phyloP scores from a whole-genome alignment of 2,888 invertebrate genomes.

The Unio pictorum region DNA sequence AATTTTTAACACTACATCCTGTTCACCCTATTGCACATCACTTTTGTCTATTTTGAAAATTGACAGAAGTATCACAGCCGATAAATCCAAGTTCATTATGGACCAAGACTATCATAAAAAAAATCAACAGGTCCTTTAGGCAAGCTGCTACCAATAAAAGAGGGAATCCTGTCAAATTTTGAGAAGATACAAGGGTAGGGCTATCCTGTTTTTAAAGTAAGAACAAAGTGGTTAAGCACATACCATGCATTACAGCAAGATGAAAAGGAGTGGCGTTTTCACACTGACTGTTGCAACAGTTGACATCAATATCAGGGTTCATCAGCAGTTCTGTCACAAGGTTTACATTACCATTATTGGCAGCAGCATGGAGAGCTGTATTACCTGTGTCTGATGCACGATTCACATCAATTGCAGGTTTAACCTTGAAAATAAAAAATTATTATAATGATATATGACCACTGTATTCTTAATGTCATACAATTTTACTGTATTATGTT shows the following conservation, averaged over 20 bases:
- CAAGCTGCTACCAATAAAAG: too few relatives aligned
- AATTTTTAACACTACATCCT: too few relatives aligned
- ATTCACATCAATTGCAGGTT: constrained; percentile 58
- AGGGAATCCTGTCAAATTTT: too few relatives aligned
- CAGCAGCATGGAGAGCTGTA: constrained; percentile 69
- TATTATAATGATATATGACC: not conserved
- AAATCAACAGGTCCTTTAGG: too few relatives aligned
- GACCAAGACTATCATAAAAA: too few relatives aligned
- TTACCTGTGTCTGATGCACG: constrained; percentile 66
- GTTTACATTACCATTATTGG: constrained; percentile 60
- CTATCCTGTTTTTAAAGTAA: too few relatives aligned
- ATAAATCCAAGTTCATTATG: too few relatives aligned
- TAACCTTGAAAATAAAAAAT: constrained; percentile 39
- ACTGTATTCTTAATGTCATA: not conserved
- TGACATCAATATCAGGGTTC: constrained; percentile 52
- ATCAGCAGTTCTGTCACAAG: constrained; percentile 58
- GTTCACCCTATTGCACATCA: too few relatives aligned
- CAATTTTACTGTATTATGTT: not conserved
- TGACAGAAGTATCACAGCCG: too few relatives aligned
- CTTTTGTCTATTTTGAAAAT: too few relatives aligned
- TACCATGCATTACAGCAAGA: constrained; percentile 67
- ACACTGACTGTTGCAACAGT: constrained; percentile 64
- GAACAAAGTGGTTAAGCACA: constrained; percentile 3
- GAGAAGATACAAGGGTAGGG: too few relatives aligned
- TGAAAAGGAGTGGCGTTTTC: constrained; percentile 67